These are phyloP conservation scores for Cryptocephalus primarius DNA, from an alignment of 2,888 invertebrate genomes.

Conservation along the genomic window DNA sequence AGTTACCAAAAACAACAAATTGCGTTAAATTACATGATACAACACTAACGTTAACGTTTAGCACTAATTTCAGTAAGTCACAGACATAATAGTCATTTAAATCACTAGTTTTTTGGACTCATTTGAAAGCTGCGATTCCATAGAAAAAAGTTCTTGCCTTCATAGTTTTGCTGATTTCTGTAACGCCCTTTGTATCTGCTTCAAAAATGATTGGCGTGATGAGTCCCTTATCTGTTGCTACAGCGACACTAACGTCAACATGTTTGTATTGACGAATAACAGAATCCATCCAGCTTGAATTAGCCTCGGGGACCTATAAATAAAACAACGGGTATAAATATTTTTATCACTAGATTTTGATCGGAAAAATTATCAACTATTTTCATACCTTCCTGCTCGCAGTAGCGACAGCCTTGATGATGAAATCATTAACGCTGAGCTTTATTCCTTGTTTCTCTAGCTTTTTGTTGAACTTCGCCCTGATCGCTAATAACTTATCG, in stretches of 20 bases:
- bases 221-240: constrained; percentile 87
- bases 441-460: constrained; percentile 72
- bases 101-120: too few relatives aligned
- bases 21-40: too few relatives aligned
- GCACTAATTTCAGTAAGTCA: too few relatives aligned
- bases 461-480: constrained; percentile 68
- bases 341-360: not conserved
- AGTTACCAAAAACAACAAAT: too few relatives aligned
- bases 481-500: constrained; percentile 65
- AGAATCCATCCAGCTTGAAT: constrained; percentile 91
- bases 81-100: too few relatives aligned
- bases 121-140: too few relatives aligned
- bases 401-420: constrained; percentile 85
- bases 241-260: constrained; percentile 95
- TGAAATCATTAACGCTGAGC: constrained; percentile 90
- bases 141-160: not conserved
- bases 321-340: not conserved
- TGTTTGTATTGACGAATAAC: constrained; percentile 85
- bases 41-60: too few relatives aligned
- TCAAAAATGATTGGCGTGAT: constrained; percentile 94
- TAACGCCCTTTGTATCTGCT: constrained; percentile 82
- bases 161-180: constrained; percentile 70
- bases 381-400: constrained; percentile 57
- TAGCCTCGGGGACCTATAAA: constrained; percentile 70
- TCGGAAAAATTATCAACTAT: not conserved